A percentile compares a stretch with the other conserved stretches of the same genome.
Evolutionary conservation across 1,140 invertebrate genomes (phyloP).

Genomic region (Doryteuthis pealeii): DNA sequence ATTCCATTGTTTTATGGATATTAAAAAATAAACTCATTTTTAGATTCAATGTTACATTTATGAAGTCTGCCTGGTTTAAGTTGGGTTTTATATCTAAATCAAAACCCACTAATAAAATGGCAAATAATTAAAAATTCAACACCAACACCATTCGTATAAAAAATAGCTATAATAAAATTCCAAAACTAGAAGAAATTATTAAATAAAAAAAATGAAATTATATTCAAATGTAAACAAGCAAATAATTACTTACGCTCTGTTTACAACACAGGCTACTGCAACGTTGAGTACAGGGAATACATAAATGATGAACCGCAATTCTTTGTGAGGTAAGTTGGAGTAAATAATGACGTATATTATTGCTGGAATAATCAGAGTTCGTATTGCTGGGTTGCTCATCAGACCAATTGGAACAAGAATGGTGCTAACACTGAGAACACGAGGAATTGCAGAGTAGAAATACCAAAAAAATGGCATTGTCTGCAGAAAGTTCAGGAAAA

Average conservation of each 20-base stretch:
- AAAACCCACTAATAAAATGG: too few species aligned
- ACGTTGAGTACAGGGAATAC: conserved; percentile 92
- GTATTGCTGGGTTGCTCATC: conserved; percentile 71
- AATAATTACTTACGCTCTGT: conserved; percentile 76
- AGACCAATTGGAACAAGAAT: conserved; percentile 81
- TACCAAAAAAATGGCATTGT: conserved; percentile 97
- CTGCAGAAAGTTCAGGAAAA: conserved; percentile 62
- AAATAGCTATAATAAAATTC: too few species aligned
- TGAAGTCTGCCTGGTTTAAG: too few species aligned
- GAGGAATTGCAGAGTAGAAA: conserved; percentile 94
- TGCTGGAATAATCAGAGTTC: conserved; percentile 73
- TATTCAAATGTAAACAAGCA: background rate
- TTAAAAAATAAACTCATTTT: too few species aligned
- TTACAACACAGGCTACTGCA: conserved; percentile 81
- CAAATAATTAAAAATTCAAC: too few species aligned
- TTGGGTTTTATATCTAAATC: too few species aligned
- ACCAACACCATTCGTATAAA: too few species aligned
- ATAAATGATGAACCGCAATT: conserved; percentile 97
- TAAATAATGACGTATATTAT: conserved; percentile 85
- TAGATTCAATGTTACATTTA: too few species aligned
- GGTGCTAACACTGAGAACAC: conserved; percentile 80
- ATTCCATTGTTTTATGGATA: too few species aligned
- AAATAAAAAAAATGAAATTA: too few species aligned
- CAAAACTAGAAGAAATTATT: too few species aligned
- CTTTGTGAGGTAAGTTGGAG: conserved; percentile 97